A percentile compares a stretch with the other conserved stretches of the same genome.
Evolutionary conservation across 2,113 vertebrate species (phyloP).

Genomic region (Callospermophilus lateralis): DNA sequence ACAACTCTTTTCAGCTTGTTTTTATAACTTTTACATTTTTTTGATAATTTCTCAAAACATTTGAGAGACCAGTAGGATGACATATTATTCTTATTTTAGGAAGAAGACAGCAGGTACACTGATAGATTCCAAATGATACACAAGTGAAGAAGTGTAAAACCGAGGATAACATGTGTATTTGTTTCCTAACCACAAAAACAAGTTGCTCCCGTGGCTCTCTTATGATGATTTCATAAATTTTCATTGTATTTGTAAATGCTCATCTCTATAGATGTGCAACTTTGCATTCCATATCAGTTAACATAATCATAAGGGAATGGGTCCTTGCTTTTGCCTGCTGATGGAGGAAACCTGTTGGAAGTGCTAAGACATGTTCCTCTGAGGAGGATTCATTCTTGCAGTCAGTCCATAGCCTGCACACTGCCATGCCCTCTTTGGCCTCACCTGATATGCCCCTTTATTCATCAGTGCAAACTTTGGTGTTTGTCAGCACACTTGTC

Average conservation of each 20-base stretch:
- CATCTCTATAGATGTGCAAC: background rate
- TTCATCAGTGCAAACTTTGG: background rate
- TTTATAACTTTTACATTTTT: conserved; percentile 11
- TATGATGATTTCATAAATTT: conserved; percentile 29
- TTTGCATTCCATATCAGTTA: conserved; percentile 4
- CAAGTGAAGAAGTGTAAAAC: background rate
- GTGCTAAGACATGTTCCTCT: background rate
- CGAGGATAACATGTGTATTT: background rate
- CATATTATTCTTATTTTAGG: conserved; percentile 38
- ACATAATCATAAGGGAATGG: background rate
- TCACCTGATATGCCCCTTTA: background rate
- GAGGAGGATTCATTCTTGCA: background rate
- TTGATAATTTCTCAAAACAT: background rate
- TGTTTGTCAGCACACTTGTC: background rate
- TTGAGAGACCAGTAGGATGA: conserved; percentile 15
- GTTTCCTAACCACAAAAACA: background rate
- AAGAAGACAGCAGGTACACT: conserved; percentile 14
- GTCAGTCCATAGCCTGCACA: background rate
- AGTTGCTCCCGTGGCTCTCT: background rate
- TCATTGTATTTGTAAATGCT: background rate
- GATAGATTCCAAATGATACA: background rate
- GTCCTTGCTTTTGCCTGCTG: background rate
- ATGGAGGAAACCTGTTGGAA: background rate
- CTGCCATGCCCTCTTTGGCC: background rate
- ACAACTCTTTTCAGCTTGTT: conserved; percentile 24